Conservation (phyloP, 2,797 vertebrate genomes). For the Coregonus suidteri region DNA sequence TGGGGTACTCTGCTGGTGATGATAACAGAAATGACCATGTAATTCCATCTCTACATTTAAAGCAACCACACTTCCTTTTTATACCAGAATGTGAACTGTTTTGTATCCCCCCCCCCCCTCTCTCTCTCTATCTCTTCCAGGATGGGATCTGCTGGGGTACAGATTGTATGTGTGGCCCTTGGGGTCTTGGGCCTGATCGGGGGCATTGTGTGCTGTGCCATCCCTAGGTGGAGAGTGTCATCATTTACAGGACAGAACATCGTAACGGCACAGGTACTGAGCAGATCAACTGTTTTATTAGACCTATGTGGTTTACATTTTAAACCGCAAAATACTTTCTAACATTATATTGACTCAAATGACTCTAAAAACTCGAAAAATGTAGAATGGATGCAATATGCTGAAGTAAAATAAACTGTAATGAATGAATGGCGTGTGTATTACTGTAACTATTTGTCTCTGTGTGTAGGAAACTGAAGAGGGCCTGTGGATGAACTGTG, state of each 20-base stretch:
- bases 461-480: conserved; percentile 59
- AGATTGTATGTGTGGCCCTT: conserved; percentile 71
- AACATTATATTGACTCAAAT: neutral
- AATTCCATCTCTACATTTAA: neutral
- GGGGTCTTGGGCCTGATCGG: conserved; percentile 73
- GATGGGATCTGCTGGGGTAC: conserved; percentile 73
- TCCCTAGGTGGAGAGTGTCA: conserved; percentile 76
- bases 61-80: neutral
- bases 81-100: neutral
- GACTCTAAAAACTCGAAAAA: neutral
- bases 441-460: conserved; percentile 24
- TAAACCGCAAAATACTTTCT: neutral
- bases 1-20: neutral
- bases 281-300: neutral
- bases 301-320: neutral
- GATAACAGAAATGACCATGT: neutral
- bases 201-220: conserved; percentile 65
- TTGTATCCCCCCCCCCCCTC: neutral
- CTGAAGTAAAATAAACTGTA: neutral
- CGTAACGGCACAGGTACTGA: conserved; percentile 72
- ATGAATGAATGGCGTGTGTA: neutral
- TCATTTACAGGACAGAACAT: conserved; percentile 74
- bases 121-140: conserved; percentile 37
- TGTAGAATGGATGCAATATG: neutral
- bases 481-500: conserved; percentile 77